Base-by-base conservation (phyloP, 2,113 vertebrate species). In the Coturnix japonica region DNA sequence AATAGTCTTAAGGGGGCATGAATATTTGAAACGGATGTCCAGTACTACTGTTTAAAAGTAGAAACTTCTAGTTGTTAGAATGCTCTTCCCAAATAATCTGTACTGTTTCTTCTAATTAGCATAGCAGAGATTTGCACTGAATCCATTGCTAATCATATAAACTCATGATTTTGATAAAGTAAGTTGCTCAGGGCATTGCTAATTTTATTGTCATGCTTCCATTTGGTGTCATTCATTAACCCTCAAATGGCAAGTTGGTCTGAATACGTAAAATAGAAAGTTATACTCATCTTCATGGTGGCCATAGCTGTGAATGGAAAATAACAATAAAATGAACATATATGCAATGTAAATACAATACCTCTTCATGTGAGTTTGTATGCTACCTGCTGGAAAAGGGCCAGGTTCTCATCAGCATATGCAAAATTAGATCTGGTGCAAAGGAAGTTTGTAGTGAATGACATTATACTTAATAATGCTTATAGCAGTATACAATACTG, bases 191-290 rank as follows among this genome's bases (percentile, higher is more conserved):
- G 92, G 81, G 93, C 95, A 91, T 96, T 66, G 92, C 93, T 96
- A 96, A 97, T 97, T 96, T 96, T 96, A 83, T 97, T 97, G 96
- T 83, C 95, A 96, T 96, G 93, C 94, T 96, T 94, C 74, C 75
- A 19, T 94, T 96, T 93, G 84, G 71, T 83, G 26, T 88, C 95
- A 94, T 96, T 97, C 87, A 94, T 87, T 94, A 92, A 94, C 91
- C 91, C 91, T 85, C 69, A 61, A 57, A 83, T 2, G 5, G 22
- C 71, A 89, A 66, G 30, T 43, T 31, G 84, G 64, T 43, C 89
- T 89, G 72, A 37, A 25, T 39, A 28, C 22, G 51, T 72, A 89
- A 92, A 92, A 65, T 73, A 85, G 76, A 20, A 35, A 81, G 61
- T 21, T 89, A 5, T 20, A 77, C 18, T 78, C 73, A 78, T 85